Conservation (phyloP, 2,888 invertebrate genomes). For the Acanthacorydalis orientalis region DNA sequence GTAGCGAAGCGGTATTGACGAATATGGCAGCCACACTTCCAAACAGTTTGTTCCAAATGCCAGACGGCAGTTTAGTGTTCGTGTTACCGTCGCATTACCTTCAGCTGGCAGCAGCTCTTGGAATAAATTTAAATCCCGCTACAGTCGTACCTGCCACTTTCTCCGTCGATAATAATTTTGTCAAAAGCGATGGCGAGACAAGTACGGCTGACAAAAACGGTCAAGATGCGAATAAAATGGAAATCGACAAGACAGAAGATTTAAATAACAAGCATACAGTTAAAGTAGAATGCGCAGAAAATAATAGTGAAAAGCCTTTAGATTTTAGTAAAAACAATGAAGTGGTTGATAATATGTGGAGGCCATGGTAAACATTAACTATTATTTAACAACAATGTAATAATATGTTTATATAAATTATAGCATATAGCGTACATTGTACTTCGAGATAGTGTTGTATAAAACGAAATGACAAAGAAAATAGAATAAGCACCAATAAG, state of each 20-base stretch:
- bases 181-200: conserved; percentile 5
- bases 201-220: conserved; percentile 9
- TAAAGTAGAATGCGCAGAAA: no score
- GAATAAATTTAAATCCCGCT: conserved; percentile 12
- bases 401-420: no score
- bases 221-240: conserved; percentile 8
- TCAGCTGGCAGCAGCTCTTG: conserved; percentile 34
- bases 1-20: conserved; percentile 19
- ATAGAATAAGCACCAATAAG: no score
- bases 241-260: conserved; percentile 6
- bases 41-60: conserved; percentile 34
- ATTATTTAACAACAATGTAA: no score
- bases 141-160: conserved; percentile 10
- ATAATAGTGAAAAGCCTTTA: conserved; percentile 26
- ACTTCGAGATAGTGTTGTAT: no score
- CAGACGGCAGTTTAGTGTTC: conserved; percentile 43
- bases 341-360: conserved; percentile 32
- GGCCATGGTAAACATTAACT: conserved; percentile 27
- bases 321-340: conserved; percentile 31
- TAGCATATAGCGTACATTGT: no score
- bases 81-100: conserved; percentile 43
- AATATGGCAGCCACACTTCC: conserved; percentile 17
- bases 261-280: conserved; percentile 14
- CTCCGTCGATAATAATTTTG: conserved; percentile 1
- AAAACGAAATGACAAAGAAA: no score